These are phyloP conservation scores for Pantherophis alleghaniensis DNA, from an alignment of 2,797 vertebrate species.

Conservation along the genomic window DNA sequence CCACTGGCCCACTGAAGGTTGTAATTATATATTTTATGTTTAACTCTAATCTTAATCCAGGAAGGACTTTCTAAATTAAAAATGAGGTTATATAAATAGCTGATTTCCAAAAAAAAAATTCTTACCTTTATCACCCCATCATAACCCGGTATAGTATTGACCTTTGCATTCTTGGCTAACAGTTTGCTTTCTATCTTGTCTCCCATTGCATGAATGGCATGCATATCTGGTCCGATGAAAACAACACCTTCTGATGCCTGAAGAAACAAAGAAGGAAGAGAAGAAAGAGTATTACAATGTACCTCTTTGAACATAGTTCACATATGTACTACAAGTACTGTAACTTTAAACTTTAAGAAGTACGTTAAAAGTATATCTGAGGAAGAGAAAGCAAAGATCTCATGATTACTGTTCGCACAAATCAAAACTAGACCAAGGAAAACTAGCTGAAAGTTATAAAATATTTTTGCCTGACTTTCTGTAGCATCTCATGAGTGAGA, in stretches of 20 bases:
- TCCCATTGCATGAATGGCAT: constrained; percentile 88
- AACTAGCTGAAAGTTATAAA: constrained; percentile 49
- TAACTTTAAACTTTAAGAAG: constrained; percentile 38
- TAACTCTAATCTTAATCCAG: neutral
- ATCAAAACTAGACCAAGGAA: constrained; percentile 53
- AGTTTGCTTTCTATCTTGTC: constrained; percentile 98
- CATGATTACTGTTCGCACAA: constrained; percentile 55
- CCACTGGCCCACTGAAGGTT: neutral
- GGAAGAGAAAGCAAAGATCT: constrained; percentile 33
- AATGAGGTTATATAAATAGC: neutral
- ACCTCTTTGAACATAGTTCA: constrained; percentile 24
- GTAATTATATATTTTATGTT: neutral
- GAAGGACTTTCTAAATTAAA: neutral
- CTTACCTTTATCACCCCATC: constrained; percentile 87
- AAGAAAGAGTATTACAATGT: constrained; percentile 39
- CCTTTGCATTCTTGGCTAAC: constrained; percentile 89
- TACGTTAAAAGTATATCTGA: constrained; percentile 53
- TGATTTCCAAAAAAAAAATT: constrained; percentile 18
- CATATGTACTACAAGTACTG: constrained; percentile 5
- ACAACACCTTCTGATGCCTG: constrained; percentile 88
- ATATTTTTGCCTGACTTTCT: constrained; percentile 44
- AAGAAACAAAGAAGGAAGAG: constrained; percentile 82
- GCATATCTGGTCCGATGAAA: constrained; percentile 92
- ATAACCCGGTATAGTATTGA: constrained; percentile 83
- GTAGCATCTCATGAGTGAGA: constrained; percentile 44